Evolutionary conservation across 2,888 invertebrate genomes (phyloP), one percentile per base, ranked within the genome.

Genomic region (Agrochola litura): DNA sequence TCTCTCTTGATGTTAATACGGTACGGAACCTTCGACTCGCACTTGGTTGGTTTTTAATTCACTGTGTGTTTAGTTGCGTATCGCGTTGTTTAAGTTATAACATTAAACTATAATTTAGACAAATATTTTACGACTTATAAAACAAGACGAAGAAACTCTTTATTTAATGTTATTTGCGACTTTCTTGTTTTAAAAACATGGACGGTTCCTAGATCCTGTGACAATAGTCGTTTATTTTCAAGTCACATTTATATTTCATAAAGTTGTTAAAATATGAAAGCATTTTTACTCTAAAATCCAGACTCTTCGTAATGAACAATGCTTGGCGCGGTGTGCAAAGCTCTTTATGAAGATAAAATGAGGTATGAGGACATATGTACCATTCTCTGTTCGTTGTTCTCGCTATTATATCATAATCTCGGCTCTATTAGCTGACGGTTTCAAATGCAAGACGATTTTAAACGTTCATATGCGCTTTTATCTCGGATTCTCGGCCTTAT

Each of bases 351-450:
- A 68, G 67, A 82, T 61, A 71, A 71, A 81, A 72, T 49, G 54
- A 68, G 30, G 9, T 56, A 71, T 43, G 60, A 64, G 49, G 9
- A 76, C 54, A 64, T 85, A 68, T 54, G 63, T 64, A 30, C 37
- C 68, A 64, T 72, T 56, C 49, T 14, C 22, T 37, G 72, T 46
- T 60, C 52, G 25, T 66, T 76, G 63, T 71, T 81, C 61, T 63
- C 58, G 52, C 37, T 60, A n/a, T 69, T 85, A 81, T 70, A 61
- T 69, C 72, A 81, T 85, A 85, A 73, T 83, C 76, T 72, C 46
- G 19, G 30, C n/a, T 43, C 52, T 81, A 72, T 74, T 85, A 70
- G 46, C 52, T 58, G 73, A 70, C 37, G n/a, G 49, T 69, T 73
- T 77, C 8, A 69, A 80, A 85, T 80, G 68, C 30, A 79, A 43